A percentile compares a stretch with the other conserved stretches of the same genome.
phyloP scores from a whole-genome alignment of 2,888 invertebrate species.

The Scaptomyza caliginosa region DNA sequence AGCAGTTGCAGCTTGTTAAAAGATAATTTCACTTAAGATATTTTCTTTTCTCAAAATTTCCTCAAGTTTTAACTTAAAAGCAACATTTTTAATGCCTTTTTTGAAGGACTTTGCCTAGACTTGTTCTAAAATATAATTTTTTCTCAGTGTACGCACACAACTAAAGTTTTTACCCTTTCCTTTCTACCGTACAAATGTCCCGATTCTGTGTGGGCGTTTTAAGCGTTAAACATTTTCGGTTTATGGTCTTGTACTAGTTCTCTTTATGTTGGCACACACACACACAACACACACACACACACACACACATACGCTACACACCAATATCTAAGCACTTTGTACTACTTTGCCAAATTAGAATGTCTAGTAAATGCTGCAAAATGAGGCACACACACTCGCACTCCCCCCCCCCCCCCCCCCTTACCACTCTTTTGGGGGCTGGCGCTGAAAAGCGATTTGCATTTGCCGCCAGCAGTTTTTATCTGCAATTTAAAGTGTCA shows the following conservation, averaged over 20 bases:
- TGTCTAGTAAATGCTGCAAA: slow-evolving; percentile 7
- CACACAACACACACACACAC: neutral
- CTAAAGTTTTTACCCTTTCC: neutral
- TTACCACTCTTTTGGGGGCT: neutral
- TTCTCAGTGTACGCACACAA: neutral
- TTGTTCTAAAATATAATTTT: neutral
- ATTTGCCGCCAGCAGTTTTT: slow-evolving; percentile 53
- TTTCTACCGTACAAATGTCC: neutral
- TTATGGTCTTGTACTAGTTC: slow-evolving; percentile 36
- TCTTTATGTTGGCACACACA: neutral
- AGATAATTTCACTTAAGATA: no score
- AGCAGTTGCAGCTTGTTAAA: no score
- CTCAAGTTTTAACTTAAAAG: no score
- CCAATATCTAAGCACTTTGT: slow-evolving; percentile 34
- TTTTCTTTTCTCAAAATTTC: no score
- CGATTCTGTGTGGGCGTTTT: slow-evolving; percentile 31
- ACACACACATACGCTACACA: neutral
- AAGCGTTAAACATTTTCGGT: slow-evolving; percentile 29
- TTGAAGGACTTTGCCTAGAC: no score
- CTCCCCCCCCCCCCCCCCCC: neutral
- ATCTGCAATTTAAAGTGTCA: slow-evolving; percentile 54
- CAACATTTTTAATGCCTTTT: no score
- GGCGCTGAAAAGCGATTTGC: slow-evolving; percentile 63
- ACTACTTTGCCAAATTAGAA: slow-evolving; percentile 49
- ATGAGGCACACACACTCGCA: neutral